These are phyloP conservation scores for Agelas oroides DNA, from an alignment of 37 sponge, comb jelly and placozoan species.

Conservation along the genomic window DNA sequence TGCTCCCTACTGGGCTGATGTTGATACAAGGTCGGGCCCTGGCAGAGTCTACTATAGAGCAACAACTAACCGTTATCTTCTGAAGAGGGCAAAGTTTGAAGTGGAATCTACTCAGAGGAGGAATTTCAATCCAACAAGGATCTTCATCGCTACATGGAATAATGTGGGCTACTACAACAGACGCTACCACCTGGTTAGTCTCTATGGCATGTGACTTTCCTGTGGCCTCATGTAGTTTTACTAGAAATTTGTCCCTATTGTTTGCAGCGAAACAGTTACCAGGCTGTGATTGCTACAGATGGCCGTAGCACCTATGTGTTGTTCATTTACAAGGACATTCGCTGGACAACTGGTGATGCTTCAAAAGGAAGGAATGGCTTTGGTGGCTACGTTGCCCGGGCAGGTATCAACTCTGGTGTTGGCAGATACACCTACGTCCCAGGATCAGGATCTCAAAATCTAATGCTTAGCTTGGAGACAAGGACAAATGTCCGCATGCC, in stretches of 20 bases:
- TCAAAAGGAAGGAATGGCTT: background rate
- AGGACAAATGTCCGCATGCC: background rate
- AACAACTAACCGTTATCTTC: background rate
- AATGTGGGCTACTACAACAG: constrained; percentile 1
- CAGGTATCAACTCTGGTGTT: background rate
- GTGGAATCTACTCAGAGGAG: background rate
- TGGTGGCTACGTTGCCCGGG: background rate
- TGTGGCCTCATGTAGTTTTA: too few relatives aligned
- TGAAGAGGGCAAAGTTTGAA: background rate
- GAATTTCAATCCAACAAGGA: background rate
- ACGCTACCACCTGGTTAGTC: background rate
- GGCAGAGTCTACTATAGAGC: constrained; percentile 9
- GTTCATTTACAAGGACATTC: background rate
- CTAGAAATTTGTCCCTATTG: background rate
- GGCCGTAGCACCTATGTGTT: background rate
- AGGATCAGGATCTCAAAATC: too few relatives aligned
- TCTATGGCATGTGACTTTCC: too few relatives aligned
- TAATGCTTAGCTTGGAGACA: background rate
- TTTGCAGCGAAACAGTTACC: background rate
- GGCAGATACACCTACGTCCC: background rate
- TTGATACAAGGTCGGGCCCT: background rate
- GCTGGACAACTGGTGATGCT: constrained; percentile 7
- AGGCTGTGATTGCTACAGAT: constrained; percentile 1
- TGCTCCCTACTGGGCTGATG: constrained; percentile 15
- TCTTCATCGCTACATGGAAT: constrained; percentile 4